Evolutionary conservation across 2,797 vertebrate genomes (phyloP).

Genomic region (Pampus argenteus): DNA sequence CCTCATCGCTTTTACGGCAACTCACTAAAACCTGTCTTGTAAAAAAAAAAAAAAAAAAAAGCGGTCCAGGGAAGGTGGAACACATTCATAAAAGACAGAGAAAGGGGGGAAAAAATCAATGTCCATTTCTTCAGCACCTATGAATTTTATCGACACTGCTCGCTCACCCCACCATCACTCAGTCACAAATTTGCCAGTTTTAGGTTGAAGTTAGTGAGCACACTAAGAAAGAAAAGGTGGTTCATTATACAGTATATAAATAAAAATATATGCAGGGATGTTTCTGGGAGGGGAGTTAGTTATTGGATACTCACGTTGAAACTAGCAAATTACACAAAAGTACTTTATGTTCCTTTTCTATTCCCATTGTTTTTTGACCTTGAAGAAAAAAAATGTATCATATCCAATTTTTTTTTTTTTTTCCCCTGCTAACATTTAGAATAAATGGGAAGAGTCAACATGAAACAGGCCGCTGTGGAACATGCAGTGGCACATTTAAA

Average conservation of each 20-base stretch:
- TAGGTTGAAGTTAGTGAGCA: constrained; percentile 42
- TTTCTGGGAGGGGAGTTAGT: not conserved
- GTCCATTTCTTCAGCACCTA: constrained; percentile 75
- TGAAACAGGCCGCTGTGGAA: constrained; percentile 52
- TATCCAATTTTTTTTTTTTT: constrained; percentile 39
- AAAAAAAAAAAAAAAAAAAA: too few relatives aligned
- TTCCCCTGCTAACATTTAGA: constrained; percentile 67
- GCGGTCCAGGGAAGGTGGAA: constrained; percentile 61
- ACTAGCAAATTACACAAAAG: constrained; percentile 8
- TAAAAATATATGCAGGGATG: constrained; percentile 7
- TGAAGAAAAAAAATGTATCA: constrained; percentile 15
- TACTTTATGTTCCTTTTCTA: constrained; percentile 1
- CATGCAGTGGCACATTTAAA: constrained; percentile 64
- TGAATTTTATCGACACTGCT: constrained; percentile 71
- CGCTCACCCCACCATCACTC: constrained; percentile 35
- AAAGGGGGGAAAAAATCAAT: constrained; percentile 71
- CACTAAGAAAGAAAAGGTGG: constrained; percentile 8
- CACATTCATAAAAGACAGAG: constrained; percentile 73
- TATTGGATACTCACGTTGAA: not conserved
- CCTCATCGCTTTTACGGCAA: constrained; percentile 83
- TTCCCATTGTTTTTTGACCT: constrained; percentile 4
- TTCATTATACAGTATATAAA: constrained; percentile 30
- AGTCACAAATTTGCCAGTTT: constrained; percentile 64
- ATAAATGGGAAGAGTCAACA: constrained; percentile 62
- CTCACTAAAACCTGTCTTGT: constrained; percentile 84